Conservation (phyloP, 2,113 vertebrate species). For the Prolemur simus region DNA sequence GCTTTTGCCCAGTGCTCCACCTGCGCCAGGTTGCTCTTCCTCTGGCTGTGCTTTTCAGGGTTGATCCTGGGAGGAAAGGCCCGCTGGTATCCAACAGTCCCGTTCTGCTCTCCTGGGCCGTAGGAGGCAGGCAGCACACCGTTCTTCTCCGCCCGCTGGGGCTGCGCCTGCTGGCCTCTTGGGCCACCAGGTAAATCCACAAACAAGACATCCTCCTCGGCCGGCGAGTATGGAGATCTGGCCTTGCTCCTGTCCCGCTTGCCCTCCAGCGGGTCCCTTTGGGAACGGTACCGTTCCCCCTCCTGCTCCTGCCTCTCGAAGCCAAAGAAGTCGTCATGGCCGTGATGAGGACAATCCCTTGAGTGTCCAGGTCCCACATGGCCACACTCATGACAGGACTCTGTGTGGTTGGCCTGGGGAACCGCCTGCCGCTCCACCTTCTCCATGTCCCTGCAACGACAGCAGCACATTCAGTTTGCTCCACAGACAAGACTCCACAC, state of each 20-base stretch:
- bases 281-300: constrained; percentile 82
- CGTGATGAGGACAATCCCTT: constrained; percentile 82
- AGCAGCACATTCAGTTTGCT: not conserved
- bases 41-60: constrained; percentile 92
- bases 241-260: constrained; percentile 86
- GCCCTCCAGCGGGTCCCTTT: constrained; percentile 86
- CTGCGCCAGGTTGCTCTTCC: constrained; percentile 92
- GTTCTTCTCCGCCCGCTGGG: constrained; percentile 87
- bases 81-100: constrained; percentile 88
- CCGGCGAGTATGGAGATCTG: constrained; percentile 76
- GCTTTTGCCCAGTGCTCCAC: constrained; percentile 96
- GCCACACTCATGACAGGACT: constrained; percentile 83
- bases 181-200: constrained; percentile 83
- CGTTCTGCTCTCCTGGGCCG: constrained; percentile 90
- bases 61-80: constrained; percentile 84
- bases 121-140: constrained; percentile 83
- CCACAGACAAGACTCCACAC: not conserved
- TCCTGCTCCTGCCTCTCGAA: constrained; percentile 83
- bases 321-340: constrained; percentile 81
- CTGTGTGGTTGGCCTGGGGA: constrained; percentile 90
- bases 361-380: constrained; percentile 82
- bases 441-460: constrained; percentile 87
- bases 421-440: constrained; percentile 88
- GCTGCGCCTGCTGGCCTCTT: constrained; percentile 81
- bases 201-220: constrained; percentile 86